A percentile compares a stretch with the other conserved stretches of the same genome.
Conservation (phyloP, 2,888 invertebrate species). For the Drosophila fungiperda region DNA sequence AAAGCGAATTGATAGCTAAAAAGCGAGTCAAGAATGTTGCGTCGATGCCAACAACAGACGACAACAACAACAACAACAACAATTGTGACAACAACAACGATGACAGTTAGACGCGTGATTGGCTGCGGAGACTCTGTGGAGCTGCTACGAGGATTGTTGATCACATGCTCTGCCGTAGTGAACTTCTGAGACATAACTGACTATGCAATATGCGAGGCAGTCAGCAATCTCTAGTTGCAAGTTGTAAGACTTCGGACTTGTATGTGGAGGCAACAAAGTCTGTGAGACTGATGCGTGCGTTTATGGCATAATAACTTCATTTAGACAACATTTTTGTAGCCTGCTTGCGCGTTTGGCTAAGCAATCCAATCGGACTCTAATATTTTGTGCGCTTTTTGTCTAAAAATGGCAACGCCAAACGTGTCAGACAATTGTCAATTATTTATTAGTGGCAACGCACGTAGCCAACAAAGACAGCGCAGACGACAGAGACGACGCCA, state of each 20-base stretch:
- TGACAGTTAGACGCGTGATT: constrained; percentile 72
- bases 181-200: constrained; percentile 74
- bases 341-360: constrained; percentile 23
- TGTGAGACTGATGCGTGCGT: constrained; percentile 80
- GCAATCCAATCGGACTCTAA: constrained; percentile 48
- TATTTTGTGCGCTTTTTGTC: constrained; percentile 69
- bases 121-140: constrained; percentile 50
- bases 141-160: constrained; percentile 46
- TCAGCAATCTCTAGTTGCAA: constrained; percentile 47
- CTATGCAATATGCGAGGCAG: constrained; percentile 52
- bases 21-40: constrained; percentile 72
- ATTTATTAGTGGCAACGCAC: constrained; percentile 80
- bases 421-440: constrained; percentile 79
- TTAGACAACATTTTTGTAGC: constrained; percentile 78
- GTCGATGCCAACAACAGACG: constrained; percentile 50
- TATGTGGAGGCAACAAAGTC: constrained; percentile 5
- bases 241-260: constrained; percentile 4
- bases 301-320: constrained; percentile 84
- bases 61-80: constrained; percentile 12
- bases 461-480: constrained; percentile 55
- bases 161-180: constrained; percentile 32
- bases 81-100: constrained; percentile 40
- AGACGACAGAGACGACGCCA: constrained; percentile 25
- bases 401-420: constrained; percentile 79
- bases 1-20: constrained; percentile 64